Evolutionary conservation across 2,113 vertebrate species (phyloP), one percentile per base, ranked within the genome.

Genomic region (Xyliphius kryptos): DNA sequence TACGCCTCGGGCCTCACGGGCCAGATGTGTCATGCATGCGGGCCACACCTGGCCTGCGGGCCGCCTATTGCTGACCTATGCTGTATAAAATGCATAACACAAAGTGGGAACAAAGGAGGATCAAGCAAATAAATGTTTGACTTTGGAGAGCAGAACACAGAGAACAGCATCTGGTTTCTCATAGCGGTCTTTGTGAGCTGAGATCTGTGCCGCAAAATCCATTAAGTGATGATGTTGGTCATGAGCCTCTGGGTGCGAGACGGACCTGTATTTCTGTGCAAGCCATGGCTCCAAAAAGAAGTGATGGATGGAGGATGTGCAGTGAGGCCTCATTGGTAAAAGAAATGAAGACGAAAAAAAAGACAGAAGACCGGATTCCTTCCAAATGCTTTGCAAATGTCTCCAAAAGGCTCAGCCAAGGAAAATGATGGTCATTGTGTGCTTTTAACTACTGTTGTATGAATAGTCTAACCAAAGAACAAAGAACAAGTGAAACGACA

Each of bases 201-300:
- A 61, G 57, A 64, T 20, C 32, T 22, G 61, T 12, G 50, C 41
- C 41, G 36, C 47, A 51, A 66, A 60, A 40, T 56, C 50, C 58
- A 53, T 55, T 11, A 12, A 13, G 43, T 26, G 41, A 38, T 1
- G 26, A 62, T 22, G 57, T 46, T 56, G 36, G 26, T 69, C 17
- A 16, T 3, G 32, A n/a, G 49, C 32, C 56, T 61, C 41, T 62
- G 61, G 17, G 61, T 26, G 40, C 50, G 40, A 32, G 50, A 53
- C 2, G 38, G 48, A 19, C 60, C 15, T 41, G 62, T 64, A 40
- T 26, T 47, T 49, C 49, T 37, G 19, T n/a, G 12, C 2, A 47
- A 47, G 22, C 41, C 6, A n/a, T 11, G 20, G 37, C 57, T 32
- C 2, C 2, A 3, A 16, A 12, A 32, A 32, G 12, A 20, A 13